Evolutionary conservation across 2,888 invertebrate genomes (phyloP), one percentile per base, ranked within the genome.

Genomic region (Sinodicranocentrus sp.): DNA sequence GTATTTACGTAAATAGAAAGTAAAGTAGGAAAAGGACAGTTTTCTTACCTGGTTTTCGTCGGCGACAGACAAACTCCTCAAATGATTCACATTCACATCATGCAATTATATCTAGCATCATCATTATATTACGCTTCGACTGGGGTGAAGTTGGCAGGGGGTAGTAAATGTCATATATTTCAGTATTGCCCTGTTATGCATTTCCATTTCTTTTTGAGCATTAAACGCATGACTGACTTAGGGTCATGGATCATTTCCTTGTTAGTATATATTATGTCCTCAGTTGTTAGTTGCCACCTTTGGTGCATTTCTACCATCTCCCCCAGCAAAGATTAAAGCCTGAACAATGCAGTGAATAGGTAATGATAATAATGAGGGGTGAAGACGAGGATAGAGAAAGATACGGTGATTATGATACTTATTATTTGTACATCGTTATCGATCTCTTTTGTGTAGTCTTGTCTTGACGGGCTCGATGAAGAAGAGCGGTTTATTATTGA

Each of bases 171-270:
- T 8, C 39, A 13, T 13, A 39, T 5, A 39, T 39, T 13, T 8
- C 6, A 39, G 39, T 39, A 39, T 39, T 39, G 39, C 39, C 39
- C 5, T 39, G 13, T 39, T 39, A 39, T 39, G 13, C 39, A 39
- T 28, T 72, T 72, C n/a, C 72, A 44, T 57, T 67, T 57, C 43
- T 39, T 43, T 70, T 43, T 39, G 63, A 25, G 54, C 63, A 26
- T 33, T 82, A 39, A 72, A 77, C 84, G 84, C 72, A 65, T 83
- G 78, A 73, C 23, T 73, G 73, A 73, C 84, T 78, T 84, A 78
- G 84, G 84, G 84, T 84, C 78, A 84, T 68, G 78, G 78, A 84
- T 84, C 65, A 71, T 72, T 77, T 72, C 57, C 65, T 72, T 77
- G 65, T 83, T 76, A 70, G 76, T 61, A 8, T 52, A 39, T 65